Evolutionary conservation across 2,797 vertebrate genomes (phyloP), one percentile per base, ranked within the genome.

Genomic region (Phrynocephalus guinanensis): DNA sequence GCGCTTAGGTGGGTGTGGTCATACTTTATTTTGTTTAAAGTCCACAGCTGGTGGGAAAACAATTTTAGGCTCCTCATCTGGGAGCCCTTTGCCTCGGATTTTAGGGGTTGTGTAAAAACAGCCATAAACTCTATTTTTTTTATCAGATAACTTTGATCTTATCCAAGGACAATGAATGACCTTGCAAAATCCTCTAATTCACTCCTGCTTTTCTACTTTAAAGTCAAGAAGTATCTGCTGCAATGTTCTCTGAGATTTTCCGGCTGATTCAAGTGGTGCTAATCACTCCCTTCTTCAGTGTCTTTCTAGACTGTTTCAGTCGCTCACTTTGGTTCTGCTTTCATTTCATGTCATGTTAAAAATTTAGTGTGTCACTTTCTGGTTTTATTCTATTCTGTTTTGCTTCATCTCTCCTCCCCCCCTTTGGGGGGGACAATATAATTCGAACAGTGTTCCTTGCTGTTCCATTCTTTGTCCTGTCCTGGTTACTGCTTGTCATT

Each of bases 111-210:
- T 44, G 38, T 44, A 44, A 44, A 44, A 44, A 5, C 38, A 44
- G 38, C 3, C 3, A 44, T 44, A 44, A 44, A 44, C 1, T 28
- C 77, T 30, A 66, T 50, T 33, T 67, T 67, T 67, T 63, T 63
- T 63, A 15, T 18, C 60, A 66, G 60, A 24, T 60, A 38, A 8
- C 44, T 77, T 85, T 48, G 66, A 22, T 67, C 63, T 67, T 77
- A 73, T 77, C 2, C 18, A 68, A 50, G 44, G 30, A 24, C 8
- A 78, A 48, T 44, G 60, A 78, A 48, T 44, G 60, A 2, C 16
- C 83, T 76, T 44, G 38, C 26, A 84, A 76, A 72, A 78, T 78
- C 50, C 22, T 78, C 20, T 67, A 85, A 78, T 44, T 15, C 24
- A 44, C 28, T 63, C n/a, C 72, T 78, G 20, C 38, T 63, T 63